Conservation (phyloP, 2,113 vertebrate species). For the Microcebus lehilahytsara region DNA sequence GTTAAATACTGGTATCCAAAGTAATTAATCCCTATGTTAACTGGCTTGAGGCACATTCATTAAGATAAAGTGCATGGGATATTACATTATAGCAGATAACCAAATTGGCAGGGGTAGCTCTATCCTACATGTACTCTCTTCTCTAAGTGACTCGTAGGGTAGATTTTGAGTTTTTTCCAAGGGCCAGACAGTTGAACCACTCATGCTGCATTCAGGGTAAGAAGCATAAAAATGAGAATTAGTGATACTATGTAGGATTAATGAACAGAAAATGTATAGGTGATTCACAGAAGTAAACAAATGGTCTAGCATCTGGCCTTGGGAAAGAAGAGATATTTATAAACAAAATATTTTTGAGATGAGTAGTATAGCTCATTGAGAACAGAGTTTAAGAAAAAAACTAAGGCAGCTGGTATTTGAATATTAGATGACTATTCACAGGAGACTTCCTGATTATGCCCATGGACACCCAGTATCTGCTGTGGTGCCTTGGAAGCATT, state of each 20-base stretch:
- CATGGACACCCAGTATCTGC: rapidly evolving
- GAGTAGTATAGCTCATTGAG: rapidly evolving
- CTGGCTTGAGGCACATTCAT: rapidly evolving
- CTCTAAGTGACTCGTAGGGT: neutral
- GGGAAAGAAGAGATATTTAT: neutral
- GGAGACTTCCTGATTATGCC: neutral
- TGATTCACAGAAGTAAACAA: neutral
- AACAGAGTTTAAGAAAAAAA: neutral
- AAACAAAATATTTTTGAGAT: neutral
- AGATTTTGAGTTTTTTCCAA: neutral
- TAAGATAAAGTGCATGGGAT: neutral
- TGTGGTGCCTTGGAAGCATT: neutral
- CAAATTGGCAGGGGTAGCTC: neutral
- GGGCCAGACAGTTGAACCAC: neutral
- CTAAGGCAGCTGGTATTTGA: neutral
- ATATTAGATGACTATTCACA: rapidly evolving
- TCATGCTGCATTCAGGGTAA: neutral
- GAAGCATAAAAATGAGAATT: neutral
- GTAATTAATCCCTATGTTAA: rapidly evolving
- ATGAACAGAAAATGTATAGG: neutral
- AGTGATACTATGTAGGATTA: rapidly evolving
- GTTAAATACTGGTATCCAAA: neutral
- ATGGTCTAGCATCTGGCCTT: neutral
- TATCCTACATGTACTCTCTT: rapidly evolving
- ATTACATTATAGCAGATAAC: neutral